phyloP scores from a whole-genome alignment of 2,113 vertebrate species.

The Shinisaurus crocodilurus region DNA sequence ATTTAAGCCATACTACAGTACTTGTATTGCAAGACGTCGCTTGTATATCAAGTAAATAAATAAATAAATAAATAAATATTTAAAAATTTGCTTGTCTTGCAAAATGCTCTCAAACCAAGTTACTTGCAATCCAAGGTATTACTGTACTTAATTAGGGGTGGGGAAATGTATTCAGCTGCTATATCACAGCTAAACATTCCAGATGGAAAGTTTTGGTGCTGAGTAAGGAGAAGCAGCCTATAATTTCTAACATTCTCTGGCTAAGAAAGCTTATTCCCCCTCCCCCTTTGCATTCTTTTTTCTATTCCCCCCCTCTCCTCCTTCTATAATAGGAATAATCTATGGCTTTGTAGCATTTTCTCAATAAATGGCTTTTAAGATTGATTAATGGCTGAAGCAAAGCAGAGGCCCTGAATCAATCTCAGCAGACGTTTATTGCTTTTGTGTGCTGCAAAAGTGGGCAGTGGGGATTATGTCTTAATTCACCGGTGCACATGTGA shows the following conservation, averaged over 20 bases:
- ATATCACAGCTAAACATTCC: not conserved
- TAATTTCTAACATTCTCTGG: not conserved
- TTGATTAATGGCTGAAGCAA: not conserved
- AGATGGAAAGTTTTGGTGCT: conserved; percentile 6
- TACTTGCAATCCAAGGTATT: too few relatives aligned
- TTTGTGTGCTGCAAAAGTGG: not conserved
- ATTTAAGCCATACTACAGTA: too few relatives aligned
- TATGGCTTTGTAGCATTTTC: not conserved
- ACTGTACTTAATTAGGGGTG: not conserved
- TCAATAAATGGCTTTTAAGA: conserved; percentile 23
- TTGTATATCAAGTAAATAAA: too few relatives aligned
- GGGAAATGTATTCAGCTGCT: not conserved
- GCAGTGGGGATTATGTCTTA: rapidly evolving
- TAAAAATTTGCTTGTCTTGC: too few relatives aligned
- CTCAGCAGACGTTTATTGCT: not conserved
- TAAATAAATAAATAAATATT: too few relatives aligned
- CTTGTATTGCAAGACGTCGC: too few relatives aligned
- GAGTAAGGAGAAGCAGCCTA: not conserved
- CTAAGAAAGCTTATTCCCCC: not conserved
- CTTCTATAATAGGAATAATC: not conserved
- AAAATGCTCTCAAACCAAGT: too few relatives aligned
- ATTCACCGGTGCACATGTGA: not conserved
- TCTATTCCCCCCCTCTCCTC: too few relatives aligned
- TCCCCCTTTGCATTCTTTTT: not conserved
- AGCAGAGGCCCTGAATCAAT: conserved; percentile 24